Percentiles rank a stretch among this genome's conserved stretches.
phyloP scores from a whole-genome alignment of 2,797 vertebrate genomes.

The Atherinosoma microstoma region DNA sequence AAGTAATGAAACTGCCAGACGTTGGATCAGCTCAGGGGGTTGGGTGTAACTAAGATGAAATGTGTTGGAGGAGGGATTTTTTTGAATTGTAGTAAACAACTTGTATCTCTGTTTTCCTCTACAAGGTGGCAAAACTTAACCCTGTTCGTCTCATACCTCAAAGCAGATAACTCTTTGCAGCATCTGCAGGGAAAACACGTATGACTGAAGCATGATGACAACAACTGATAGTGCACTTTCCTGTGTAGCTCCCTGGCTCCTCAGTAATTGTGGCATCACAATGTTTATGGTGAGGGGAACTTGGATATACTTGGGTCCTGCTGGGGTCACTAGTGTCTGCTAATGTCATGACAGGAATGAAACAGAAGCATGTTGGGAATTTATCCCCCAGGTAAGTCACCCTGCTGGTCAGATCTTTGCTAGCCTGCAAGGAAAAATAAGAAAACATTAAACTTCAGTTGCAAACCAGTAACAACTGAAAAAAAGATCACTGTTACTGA shows the following conservation, averaged over 20 bases:
- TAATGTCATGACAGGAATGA: background rate
- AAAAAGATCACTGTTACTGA: background rate
- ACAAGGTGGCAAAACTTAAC: slow-evolving; percentile 13
- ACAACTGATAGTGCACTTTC: slow-evolving; percentile 12
- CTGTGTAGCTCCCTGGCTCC: slow-evolving; percentile 15
- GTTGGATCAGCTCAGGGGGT: slow-evolving; percentile 35
- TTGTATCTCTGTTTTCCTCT: background rate
- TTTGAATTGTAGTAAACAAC: slow-evolving; percentile 33
- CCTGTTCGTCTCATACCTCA: slow-evolving; percentile 1
- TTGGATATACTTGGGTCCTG: slow-evolving; percentile 34
- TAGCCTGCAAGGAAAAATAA: background rate
- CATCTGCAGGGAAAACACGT: slow-evolving; percentile 12
- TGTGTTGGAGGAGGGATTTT: slow-evolving; percentile 19
- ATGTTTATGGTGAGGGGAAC: slow-evolving; percentile 8
- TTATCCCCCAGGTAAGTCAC: background rate
- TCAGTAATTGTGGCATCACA: slow-evolving; percentile 24
- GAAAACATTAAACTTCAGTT: background rate
- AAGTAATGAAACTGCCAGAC: slow-evolving; percentile 54
- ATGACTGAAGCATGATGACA: slow-evolving; percentile 45
- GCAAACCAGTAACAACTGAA: background rate
- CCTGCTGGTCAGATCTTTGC: background rate
- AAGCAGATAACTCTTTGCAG: background rate
- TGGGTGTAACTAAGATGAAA: slow-evolving; percentile 26
- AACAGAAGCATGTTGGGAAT: slow-evolving; percentile 3
- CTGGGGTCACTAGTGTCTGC: slow-evolving; percentile 23